These are phyloP conservation scores for Cataglyphis hispanica DNA, from an alignment of 1,140 invertebrate genomes.

Conservation along the genomic window DNA sequence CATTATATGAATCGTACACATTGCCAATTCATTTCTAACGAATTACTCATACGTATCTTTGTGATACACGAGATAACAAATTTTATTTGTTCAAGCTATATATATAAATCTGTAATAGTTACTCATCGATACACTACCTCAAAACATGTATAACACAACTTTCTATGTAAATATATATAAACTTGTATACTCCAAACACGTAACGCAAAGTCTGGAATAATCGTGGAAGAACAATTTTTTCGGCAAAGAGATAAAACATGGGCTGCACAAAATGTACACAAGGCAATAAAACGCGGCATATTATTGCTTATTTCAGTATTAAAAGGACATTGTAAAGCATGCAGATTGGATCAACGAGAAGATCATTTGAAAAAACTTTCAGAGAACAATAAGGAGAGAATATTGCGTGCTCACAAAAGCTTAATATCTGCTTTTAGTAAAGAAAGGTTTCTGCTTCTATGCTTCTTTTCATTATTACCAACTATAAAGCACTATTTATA, in stretches of 20 bases:
- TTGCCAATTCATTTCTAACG: not conserved
- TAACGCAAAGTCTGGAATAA: constrained; percentile 12
- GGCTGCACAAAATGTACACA: not conserved
- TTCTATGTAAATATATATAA: not conserved
- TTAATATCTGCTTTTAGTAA: not conserved
- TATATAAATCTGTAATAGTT: not conserved
- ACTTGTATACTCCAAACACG: not conserved
- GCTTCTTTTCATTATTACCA: not conserved
- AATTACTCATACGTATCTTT: constrained; percentile 12
- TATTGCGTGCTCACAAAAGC: not conserved
- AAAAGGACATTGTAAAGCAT: constrained; percentile 10
- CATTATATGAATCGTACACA: not conserved
- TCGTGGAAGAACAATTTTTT: constrained; percentile 37
- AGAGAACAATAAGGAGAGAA: not conserved
- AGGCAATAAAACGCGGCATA: not conserved
- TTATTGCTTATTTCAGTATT: not conserved
- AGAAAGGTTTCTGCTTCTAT: not conserved
- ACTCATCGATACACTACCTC: not conserved
- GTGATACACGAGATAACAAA: constrained; percentile 2
- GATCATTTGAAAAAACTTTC: constrained; percentile 1
- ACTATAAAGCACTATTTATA: constrained; percentile 33
- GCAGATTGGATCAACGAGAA: not conserved
- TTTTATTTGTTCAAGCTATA: constrained; percentile 32
- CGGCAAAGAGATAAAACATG: constrained; percentile 5
- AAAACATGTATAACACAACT: not conserved